phyloP scores from a whole-genome alignment of 2,113 vertebrate genomes.

The Isurus oxyrinchus region DNA sequence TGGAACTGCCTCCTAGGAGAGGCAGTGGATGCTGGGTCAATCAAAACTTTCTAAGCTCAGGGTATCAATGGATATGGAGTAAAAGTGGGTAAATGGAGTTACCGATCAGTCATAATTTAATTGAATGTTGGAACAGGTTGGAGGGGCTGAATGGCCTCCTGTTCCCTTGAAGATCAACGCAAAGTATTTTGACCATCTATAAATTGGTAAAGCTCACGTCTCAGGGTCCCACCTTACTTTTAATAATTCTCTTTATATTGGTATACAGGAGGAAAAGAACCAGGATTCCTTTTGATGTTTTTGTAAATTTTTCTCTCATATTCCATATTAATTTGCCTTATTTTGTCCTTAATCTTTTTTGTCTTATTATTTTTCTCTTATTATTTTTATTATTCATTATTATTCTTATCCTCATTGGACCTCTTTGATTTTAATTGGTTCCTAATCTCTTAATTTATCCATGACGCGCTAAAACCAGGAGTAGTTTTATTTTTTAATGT shows the following conservation, averaged over 20 bases:
- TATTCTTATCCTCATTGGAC: neutral
- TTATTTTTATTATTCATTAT: neutral
- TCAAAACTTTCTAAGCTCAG: no score
- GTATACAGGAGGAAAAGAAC: neutral
- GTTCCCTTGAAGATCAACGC: neutral
- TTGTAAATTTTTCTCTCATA: neutral
- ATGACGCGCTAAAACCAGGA: neutral
- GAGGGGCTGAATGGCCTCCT: neutral
- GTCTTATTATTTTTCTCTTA: neutral
- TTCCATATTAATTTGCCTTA: neutral
- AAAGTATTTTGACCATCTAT: neutral
- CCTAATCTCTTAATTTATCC: neutral
- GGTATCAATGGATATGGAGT: no score
- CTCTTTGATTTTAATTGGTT: neutral
- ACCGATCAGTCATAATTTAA: neutral
- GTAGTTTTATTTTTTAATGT: neutral
- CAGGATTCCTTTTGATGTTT: neutral
- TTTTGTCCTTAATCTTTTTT: neutral
- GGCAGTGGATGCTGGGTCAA: neutral
- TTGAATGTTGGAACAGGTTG: neutral
- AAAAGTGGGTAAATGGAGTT: no score
- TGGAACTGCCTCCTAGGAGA: no score
- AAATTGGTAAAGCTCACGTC: neutral
- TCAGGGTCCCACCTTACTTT: neutral
- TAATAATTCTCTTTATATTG: neutral